Conservation (phyloP, 2,113 vertebrate genomes). For the Nannobrachium achirus region DNA sequence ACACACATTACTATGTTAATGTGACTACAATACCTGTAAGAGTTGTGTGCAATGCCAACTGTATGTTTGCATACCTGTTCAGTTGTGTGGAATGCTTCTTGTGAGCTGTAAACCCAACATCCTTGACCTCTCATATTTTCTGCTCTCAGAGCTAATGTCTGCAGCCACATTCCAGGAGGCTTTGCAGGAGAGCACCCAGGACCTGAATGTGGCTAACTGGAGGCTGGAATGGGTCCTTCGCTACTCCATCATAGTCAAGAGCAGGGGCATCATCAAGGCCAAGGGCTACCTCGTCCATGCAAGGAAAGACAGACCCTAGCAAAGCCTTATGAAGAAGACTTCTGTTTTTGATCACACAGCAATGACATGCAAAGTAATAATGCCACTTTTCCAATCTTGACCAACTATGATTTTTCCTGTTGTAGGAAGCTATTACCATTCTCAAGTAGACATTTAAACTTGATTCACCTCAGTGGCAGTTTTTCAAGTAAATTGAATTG, state of each 20-base stretch:
- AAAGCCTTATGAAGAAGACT: constrained; percentile 5
- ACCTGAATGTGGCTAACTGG: constrained; percentile 83
- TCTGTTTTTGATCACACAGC: neutral
- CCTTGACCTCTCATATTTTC: neutral
- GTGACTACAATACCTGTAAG: neutral
- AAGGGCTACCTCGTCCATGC: constrained; percentile 97
- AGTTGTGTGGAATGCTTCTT: neutral
- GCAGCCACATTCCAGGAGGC: constrained; percentile 90
- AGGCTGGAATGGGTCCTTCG: constrained; percentile 93
- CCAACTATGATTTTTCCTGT: constrained; percentile 17
- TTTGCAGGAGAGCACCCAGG: constrained; percentile 84
- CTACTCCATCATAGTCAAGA: constrained; percentile 97
- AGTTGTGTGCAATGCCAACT: neutral
- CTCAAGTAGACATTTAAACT: constrained; percentile 8
- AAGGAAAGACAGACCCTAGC: constrained; percentile 80
- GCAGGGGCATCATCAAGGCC: constrained; percentile 97
- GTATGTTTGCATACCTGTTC: neutral
- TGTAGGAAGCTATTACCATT: constrained; percentile 5
- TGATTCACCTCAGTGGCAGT: constrained; percentile 9
- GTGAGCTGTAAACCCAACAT: neutral
- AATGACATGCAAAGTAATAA: constrained; percentile 51
- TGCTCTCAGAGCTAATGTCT: constrained; percentile 89
- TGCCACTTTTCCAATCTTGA: constrained; percentile 48
- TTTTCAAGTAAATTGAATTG: neutral
- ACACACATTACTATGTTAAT: neutral